Conservation (phyloP, 2,113 vertebrate genomes). For the Zosterops borbonicus region DNA sequence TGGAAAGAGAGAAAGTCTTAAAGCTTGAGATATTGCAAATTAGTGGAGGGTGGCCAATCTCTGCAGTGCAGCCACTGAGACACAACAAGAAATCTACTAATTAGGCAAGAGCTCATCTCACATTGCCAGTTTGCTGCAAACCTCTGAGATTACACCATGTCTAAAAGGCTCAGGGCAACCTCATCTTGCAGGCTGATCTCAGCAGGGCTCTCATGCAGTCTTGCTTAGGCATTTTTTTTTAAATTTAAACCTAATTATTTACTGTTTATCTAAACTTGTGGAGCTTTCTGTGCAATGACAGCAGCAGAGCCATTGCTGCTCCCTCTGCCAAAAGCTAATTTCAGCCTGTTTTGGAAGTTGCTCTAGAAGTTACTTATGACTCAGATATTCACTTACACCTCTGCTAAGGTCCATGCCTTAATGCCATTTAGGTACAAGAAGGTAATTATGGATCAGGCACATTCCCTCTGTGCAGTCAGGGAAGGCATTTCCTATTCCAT, state of each 20-base stretch:
- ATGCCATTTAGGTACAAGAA: background rate
- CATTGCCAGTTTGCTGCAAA: background rate
- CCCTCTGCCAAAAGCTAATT: background rate
- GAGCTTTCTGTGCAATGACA: background rate
- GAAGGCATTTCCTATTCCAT: background rate
- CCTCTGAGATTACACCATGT: background rate
- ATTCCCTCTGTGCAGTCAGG: background rate
- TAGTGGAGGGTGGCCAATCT: background rate
- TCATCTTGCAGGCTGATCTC: background rate
- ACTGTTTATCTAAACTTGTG: background rate
- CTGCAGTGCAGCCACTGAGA: background rate
- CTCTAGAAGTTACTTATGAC: background rate
- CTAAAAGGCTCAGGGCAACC: background rate
- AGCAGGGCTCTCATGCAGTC: background rate
- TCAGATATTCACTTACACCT: background rate
- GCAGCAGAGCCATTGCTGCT: background rate
- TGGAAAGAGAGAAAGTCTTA: background rate
- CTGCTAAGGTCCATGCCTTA: background rate
- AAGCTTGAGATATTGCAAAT: conserved; percentile 15
- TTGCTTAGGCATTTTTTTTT: background rate
- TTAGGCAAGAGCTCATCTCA: conserved; percentile 16
- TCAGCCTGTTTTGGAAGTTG: background rate
- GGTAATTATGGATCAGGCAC: accelerated
- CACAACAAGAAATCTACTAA: conserved; percentile 9
- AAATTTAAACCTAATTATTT: background rate